A percentile compares a stretch with the other conserved stretches of the same genome.
These are phyloP conservation scores for Esox masquinongy DNA, from an alignment of 2,797 vertebrate species.

Conservation along the genomic window DNA sequence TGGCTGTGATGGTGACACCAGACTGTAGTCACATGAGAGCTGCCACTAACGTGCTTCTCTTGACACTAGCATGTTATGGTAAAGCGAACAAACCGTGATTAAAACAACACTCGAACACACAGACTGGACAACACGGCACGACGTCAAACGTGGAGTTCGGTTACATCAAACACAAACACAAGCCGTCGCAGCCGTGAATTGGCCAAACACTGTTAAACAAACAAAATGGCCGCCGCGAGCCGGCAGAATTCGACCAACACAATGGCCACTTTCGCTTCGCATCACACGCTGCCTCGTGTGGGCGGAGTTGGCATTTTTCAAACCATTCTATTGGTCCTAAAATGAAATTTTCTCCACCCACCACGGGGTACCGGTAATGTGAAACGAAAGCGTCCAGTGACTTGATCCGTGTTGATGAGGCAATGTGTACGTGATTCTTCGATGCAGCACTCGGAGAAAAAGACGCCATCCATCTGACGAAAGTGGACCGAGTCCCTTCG, in stretches of 20 bases:
- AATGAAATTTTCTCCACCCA: too few relatives aligned
- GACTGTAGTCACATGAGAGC: neutral
- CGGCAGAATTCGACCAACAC: conserved; percentile 4
- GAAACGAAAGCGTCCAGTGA: too few relatives aligned
- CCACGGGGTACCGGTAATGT: too few relatives aligned
- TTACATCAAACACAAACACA: conserved; percentile 17
- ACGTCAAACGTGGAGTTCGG: neutral
- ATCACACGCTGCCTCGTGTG: too few relatives aligned
- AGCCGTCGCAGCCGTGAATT: conserved; percentile 3
- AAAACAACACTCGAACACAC: neutral
- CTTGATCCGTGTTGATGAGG: neutral
- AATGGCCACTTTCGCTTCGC: neutral
- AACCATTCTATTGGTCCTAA: too few relatives aligned
- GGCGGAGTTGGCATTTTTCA: too few relatives aligned
- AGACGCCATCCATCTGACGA: neutral
- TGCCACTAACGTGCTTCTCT: neutral
- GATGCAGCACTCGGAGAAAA: neutral
- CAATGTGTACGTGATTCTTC: neutral
- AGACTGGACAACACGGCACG: neutral
- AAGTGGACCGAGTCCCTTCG: neutral
- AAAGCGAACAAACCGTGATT: neutral
- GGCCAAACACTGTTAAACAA: neutral
- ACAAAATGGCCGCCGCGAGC: conserved; percentile 8
- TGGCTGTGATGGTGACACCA: conserved; percentile 30
- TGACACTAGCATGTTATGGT: conserved; percentile 5